These are phyloP conservation scores for Rhyacophila brunnea DNA, from an alignment of 1,140 invertebrate species.

Conservation along the genomic window DNA sequence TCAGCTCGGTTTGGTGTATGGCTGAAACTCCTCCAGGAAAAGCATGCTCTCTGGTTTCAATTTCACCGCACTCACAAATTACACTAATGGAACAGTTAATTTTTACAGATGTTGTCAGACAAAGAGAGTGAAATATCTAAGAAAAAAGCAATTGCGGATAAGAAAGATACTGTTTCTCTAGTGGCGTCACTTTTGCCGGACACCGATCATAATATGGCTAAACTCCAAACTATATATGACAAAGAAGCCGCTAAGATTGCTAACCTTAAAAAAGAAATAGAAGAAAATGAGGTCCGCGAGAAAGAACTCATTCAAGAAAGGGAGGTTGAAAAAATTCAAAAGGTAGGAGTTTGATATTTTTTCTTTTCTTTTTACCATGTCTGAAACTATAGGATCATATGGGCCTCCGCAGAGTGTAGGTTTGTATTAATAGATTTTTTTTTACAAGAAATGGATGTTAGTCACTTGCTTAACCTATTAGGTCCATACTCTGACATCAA, in stretches of 20 bases:
- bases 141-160: background rate
- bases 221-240: conserved; percentile 19
- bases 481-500: too few relatives aligned
- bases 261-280: conserved; percentile 23
- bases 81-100: too few relatives aligned
- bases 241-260: conserved; percentile 15
- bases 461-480: too few relatives aligned
- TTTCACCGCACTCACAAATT: too few relatives aligned
- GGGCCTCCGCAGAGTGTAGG: too few relatives aligned
- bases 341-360: conserved; percentile 43
- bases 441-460: too few relatives aligned
- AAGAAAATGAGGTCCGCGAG: conserved; percentile 56
- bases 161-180: conserved; percentile 14
- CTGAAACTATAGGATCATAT: too few relatives aligned
- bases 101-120: conserved; percentile 3
- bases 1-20: too few relatives aligned
- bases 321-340: conserved; percentile 59
- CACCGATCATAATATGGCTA: conserved; percentile 19
- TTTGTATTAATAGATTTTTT: too few relatives aligned
- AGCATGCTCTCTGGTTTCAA: too few relatives aligned
- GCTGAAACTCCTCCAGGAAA: too few relatives aligned
- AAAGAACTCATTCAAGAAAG: conserved; percentile 52
- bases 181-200: conserved; percentile 14
- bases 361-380: background rate
- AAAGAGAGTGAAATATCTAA: conserved; percentile 3